These are phyloP conservation scores for Paelopatides confundens DNA, from an alignment of 53 echinoderm and acorn worm species.

Conservation along the genomic window DNA sequence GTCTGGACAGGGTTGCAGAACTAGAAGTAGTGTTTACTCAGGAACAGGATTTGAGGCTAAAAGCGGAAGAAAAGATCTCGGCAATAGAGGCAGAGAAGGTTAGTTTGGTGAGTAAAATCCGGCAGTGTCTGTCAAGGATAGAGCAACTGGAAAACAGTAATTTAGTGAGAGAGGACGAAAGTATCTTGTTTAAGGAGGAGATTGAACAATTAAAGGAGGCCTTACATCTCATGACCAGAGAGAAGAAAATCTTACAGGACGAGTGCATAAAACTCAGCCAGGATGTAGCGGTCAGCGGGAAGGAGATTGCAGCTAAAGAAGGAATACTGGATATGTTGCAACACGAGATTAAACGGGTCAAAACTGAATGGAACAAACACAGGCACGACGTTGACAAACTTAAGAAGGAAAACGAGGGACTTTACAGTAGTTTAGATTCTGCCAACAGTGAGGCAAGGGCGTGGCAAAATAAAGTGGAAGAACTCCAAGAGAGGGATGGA, in stretches of 20 bases:
- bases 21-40: slow-evolving; percentile 53
- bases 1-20: slow-evolving; percentile 61
- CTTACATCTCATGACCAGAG: not conserved
- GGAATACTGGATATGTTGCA: slow-evolving; percentile 57
- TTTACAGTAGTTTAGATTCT: not conserved
- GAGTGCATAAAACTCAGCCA: slow-evolving; percentile 54
- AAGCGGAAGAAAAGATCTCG: slow-evolving; percentile 1
- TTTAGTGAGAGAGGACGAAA: slow-evolving; percentile 51
- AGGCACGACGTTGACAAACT: slow-evolving; percentile 56
- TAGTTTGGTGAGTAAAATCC: slow-evolving; percentile 1
- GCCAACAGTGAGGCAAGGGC: not conserved
- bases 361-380: not conserved
- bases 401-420: slow-evolving; percentile 42
- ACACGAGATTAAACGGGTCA: slow-evolving; percentile 55
- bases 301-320: slow-evolving; percentile 51
- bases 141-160: slow-evolving; percentile 15
- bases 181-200: not conserved
- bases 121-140: slow-evolving; percentile 20
- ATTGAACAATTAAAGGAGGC: slow-evolving; percentile 22
- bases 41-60: slow-evolving; percentile 53
- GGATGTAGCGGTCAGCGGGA: slow-evolving; percentile 47
- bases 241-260: slow-evolving; percentile 58
- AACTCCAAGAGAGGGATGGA: not conserved
- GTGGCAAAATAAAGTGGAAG: slow-evolving; percentile 22
- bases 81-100: slow-evolving; percentile 14